Percentiles rank a stretch among this genome's conserved stretches.
These are phyloP conservation scores for Spheniscus mendiculus DNA, from an alignment of 2,113 vertebrate species.

Conservation along the genomic window DNA sequence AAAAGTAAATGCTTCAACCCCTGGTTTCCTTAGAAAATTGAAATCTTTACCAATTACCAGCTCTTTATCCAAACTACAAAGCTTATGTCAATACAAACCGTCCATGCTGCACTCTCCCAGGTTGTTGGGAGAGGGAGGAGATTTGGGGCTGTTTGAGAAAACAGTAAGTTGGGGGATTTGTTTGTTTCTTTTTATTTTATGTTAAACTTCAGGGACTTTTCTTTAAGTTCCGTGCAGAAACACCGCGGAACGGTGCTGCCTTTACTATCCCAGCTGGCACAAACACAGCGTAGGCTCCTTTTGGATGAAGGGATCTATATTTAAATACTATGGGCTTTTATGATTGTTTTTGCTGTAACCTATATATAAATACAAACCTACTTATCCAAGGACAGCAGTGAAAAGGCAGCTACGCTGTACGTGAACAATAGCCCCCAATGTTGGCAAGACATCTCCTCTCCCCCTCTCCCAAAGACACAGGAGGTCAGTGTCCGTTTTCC, in stretches of 20 bases:
- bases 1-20: not conserved
- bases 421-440: not conserved
- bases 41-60: not conserved
- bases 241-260: accelerated
- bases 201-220: not conserved
- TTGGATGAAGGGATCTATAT: not conserved
- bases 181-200: not conserved
- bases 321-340: not conserved
- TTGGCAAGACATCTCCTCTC: not conserved
- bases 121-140: not conserved
- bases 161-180: not conserved
- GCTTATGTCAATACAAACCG: not conserved
- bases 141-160: not conserved
- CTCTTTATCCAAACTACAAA: not conserved
- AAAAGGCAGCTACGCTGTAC: not conserved
- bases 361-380: not conserved
- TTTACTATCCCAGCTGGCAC: not conserved
- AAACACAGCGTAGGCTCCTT: not conserved
- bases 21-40: not conserved
- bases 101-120: too few species aligned
- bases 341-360: not conserved
- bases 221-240: not conserved
- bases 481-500: not conserved
- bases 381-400: not conserved
- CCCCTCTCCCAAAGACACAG: not conserved